Evolutionary conservation across 37 sponge, comb jelly and placozoan genomes (phyloP).

Genomic region (Chondrilla cf. caribensis): DNA sequence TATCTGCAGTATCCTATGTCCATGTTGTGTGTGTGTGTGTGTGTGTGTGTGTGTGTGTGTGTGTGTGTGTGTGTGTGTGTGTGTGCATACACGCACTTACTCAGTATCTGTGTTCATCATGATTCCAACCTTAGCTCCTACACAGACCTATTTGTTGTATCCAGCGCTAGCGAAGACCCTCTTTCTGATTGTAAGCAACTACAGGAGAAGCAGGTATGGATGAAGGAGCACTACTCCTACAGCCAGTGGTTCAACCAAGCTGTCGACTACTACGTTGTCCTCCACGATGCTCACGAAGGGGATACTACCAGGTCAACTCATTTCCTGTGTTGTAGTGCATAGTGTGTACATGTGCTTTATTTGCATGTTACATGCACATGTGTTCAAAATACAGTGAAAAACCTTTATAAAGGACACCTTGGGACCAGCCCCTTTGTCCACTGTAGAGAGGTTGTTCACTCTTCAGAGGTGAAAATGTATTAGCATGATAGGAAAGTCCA

Average conservation of each 20-base stretch:
- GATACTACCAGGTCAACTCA: conserved; percentile 26
- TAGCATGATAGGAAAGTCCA: no score
- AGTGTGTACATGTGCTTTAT: not conserved
- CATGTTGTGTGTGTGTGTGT: conserved; percentile 7
- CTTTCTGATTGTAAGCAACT: conserved; percentile 62
- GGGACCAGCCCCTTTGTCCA: no score
- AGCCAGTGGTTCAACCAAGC: conserved; percentile 68
- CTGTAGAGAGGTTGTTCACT: no score
- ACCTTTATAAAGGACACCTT: no score
- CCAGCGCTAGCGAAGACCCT: conserved; percentile 49
- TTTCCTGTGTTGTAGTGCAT: not conserved
- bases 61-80: not conserved
- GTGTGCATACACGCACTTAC: no score
- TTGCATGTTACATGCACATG: not conserved
- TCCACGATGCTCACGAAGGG: conserved; percentile 56
- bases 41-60: not conserved
- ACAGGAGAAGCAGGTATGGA: conserved; percentile 44
- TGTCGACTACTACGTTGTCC: conserved; percentile 63
- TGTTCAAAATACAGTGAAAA: no score
- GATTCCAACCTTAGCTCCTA: not conserved
- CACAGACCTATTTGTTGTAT: conserved; percentile 73
- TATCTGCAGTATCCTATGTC: conserved; percentile 42
- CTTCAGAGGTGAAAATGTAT: no score
- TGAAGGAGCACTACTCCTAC: conserved; percentile 45
- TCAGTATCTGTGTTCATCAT: no score